Percentiles rank a stretch among this genome's conserved stretches.
These are phyloP conservation scores for Cassiopea andromeda DNA, from an alignment of 30 jellyfish, hydroid and myxozoan genomes.

Conservation along the genomic window DNA sequence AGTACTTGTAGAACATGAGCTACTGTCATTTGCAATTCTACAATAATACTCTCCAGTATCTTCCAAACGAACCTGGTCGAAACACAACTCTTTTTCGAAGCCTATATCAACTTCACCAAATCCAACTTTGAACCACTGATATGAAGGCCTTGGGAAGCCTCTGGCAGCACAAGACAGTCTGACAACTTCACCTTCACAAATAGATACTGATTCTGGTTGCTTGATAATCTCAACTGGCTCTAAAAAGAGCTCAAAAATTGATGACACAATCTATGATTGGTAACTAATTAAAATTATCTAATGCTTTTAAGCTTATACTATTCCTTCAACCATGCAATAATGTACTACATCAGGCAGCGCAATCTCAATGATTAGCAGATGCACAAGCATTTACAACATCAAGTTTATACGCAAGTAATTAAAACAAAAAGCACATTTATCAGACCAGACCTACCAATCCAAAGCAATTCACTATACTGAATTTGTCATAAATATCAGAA, in stretches of 20 bases:
- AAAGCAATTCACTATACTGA: no score
- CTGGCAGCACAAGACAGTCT: conserved; percentile 72
- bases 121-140: conserved; percentile 82
- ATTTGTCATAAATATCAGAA: no score
- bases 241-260: not conserved
- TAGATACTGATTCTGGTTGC: conserved; percentile 79
- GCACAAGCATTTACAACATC: no score
- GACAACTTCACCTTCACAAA: conserved; percentile 45
- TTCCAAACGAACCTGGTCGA: conserved; percentile 34
- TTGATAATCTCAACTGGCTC: conserved; percentile 79
- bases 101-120: conserved; percentile 62
- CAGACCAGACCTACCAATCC: no score
- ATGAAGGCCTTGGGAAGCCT: conserved; percentile 83
- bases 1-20: conserved; percentile 51
- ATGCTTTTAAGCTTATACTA: no score
- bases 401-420: no score
- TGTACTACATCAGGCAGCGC: no score
- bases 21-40: conserved; percentile 61
- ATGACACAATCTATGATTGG: no score
- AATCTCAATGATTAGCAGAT: no score
- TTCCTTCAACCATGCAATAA: no score
- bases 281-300: no score
- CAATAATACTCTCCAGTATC: conserved; percentile 80
- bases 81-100: conserved; percentile 36
- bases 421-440: no score